These are phyloP conservation scores for Lasioglossum marginatum DNA, from an alignment of 2,888 invertebrate genomes.

Conservation along the genomic window DNA sequence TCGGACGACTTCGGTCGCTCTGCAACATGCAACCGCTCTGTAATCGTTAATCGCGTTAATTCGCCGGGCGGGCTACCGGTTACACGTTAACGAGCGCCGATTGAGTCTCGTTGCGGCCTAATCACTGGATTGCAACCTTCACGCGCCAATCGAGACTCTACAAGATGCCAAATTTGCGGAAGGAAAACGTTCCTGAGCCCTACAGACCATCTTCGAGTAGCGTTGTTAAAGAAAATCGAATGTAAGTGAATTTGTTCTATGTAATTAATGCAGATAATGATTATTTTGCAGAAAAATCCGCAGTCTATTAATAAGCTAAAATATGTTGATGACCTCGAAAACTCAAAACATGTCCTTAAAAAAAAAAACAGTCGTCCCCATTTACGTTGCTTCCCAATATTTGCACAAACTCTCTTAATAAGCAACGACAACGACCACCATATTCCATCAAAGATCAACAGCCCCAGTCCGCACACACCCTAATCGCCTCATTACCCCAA, in stretches of 20 bases:
- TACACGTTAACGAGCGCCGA: not conserved
- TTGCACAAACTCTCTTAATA: not conserved
- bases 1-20: not conserved
- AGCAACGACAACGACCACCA: not conserved
- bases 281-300: too few species aligned
- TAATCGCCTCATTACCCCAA: not conserved
- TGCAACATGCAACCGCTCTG: conserved; percentile 1
- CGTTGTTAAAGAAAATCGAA: not conserved
- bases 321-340: too few species aligned
- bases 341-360: too few species aligned
- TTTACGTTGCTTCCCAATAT: not conserved
- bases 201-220: not conserved
- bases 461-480: not conserved
- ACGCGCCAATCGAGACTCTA: not conserved
- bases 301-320: too few species aligned
- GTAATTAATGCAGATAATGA: too few species aligned
- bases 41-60: conserved; percentile 24
- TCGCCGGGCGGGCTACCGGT: not conserved
- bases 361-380: too few species aligned
- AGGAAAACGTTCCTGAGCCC: not conserved
- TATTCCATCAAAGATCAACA: not conserved
- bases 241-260: too few species aligned
- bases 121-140: not conserved
- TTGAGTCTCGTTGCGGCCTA: too few species aligned
- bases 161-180: not conserved